phyloP scores from a whole-genome alignment of 2,113 vertebrate genomes.

The Etheostoma spectabile region DNA sequence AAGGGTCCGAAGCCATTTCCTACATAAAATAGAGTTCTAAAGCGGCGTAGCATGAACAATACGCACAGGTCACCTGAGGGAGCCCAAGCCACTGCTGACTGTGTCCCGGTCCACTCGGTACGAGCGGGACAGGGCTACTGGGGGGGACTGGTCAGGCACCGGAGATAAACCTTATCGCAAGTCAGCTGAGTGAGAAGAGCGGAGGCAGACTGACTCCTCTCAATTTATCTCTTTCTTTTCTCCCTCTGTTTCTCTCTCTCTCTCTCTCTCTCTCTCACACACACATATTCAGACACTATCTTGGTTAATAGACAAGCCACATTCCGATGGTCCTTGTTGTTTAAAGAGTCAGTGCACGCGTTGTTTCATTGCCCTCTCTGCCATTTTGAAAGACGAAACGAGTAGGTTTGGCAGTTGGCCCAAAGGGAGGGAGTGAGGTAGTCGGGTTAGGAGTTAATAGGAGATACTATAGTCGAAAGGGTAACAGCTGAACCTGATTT shows the following conservation, averaged over 20 bases:
- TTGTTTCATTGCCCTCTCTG: constrained; percentile 57
- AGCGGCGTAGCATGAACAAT: constrained; percentile 70
- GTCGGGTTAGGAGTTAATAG: constrained; percentile 65
- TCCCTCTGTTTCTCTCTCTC: not conserved
- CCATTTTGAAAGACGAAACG: constrained; percentile 73
- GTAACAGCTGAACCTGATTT: constrained; percentile 42
- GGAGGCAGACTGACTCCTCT: constrained; percentile 60
- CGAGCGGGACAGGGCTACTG: constrained; percentile 53
- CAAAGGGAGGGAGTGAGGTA: constrained; percentile 57
- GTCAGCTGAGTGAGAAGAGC: constrained; percentile 71
- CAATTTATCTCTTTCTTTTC: constrained; percentile 70
- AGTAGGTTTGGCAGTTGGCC: constrained; percentile 62
- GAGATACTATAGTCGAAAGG: constrained; percentile 46
- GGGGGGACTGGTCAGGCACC: constrained; percentile 70
- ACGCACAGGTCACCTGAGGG: constrained; percentile 64
- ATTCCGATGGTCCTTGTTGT: constrained; percentile 63
- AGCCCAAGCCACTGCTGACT: constrained; percentile 41
- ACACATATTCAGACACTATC: constrained; percentile 27
- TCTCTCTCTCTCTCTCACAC: too few species aligned
- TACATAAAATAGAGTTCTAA: constrained; percentile 73
- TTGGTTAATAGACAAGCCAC: constrained; percentile 62
- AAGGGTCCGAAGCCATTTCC: constrained; percentile 66
- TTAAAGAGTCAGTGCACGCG: constrained; percentile 67
- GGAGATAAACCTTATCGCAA: constrained; percentile 78
- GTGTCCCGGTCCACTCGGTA: constrained; percentile 36